A percentile compares a stretch with the other conserved stretches of the same genome.
phyloP scores from a whole-genome alignment of 2,113 vertebrate genomes.

The Xenus cinereus region DNA sequence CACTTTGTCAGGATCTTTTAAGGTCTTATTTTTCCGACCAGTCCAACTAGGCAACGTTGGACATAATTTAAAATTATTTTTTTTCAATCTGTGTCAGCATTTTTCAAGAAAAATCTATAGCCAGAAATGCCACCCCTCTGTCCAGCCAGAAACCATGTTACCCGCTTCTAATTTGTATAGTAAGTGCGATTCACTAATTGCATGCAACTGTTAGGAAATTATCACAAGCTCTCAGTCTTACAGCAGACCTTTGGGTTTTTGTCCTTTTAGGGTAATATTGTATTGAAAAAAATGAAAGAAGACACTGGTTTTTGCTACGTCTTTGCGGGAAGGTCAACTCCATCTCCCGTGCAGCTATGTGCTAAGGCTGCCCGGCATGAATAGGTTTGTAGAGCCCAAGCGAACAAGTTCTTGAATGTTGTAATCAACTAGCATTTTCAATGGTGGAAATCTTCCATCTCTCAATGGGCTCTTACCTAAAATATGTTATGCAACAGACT shows the following conservation, averaged over 20 bases:
- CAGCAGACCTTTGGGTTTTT: not conserved
- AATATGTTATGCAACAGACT: not conserved
- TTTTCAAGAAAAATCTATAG: not conserved
- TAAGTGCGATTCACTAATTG: slow-evolving; percentile 11
- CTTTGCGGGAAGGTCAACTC: not conserved
- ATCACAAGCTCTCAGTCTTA: not conserved
- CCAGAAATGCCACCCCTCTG: not conserved
- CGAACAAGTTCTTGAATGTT: not conserved
- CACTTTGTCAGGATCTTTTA: not conserved
- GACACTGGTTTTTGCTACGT: not conserved
- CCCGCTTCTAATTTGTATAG: slow-evolving; percentile 34
- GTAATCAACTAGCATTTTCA: not conserved
- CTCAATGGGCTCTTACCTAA: not conserved
- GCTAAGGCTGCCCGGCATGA: not conserved
- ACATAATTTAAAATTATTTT: not conserved
- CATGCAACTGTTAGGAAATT: not conserved
- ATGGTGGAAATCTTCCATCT: not conserved
- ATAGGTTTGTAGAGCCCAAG: not conserved
- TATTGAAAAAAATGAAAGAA: not conserved
- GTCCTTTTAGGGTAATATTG: not conserved
- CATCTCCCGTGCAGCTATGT: not conserved
- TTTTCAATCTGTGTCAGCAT: not conserved
- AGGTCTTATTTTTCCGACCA: not conserved
- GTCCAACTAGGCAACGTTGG: not conserved
- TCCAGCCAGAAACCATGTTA: not conserved